These are phyloP conservation scores for Himalopsyche anomala DNA, from an alignment of 2,888 invertebrate species.

Conservation along the genomic window DNA sequence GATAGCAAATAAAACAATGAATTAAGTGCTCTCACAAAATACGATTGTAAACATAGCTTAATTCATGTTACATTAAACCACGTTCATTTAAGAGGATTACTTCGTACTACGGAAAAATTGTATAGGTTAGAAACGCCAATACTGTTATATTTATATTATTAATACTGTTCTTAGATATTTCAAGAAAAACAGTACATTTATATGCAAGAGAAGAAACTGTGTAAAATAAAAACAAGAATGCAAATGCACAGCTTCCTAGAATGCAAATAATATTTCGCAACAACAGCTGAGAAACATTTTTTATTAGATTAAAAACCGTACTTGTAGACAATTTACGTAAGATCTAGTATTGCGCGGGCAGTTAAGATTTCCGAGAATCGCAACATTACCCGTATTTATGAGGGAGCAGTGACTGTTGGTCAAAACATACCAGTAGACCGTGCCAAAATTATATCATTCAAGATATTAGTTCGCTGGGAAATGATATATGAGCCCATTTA, in stretches of 20 bases:
- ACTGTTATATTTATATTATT: no score
- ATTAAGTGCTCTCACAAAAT: no score
- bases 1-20: no score
- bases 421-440: neutral
- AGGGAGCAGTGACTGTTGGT: constrained; percentile 3
- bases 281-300: neutral
- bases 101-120: no score
- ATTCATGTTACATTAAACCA: no score
- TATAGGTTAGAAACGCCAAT: no score
- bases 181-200: neutral
- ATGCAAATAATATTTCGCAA: constrained; percentile 29
- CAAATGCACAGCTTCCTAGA: neutral
- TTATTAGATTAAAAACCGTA: constrained; percentile 5
- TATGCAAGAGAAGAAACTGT: neutral
- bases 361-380: neutral
- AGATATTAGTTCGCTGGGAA: no score
- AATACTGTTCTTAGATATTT: no score
- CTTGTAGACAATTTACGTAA: constrained; percentile 10
- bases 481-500: no score
- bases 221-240: neutral
- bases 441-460: neutral
- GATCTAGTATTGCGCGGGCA: neutral
- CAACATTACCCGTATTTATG: neutral
- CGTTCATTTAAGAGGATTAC: no score
- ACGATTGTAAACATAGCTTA: no score